Base-by-base conservation (phyloP, 2,113 vertebrate species). In the Callipepla californica region DNA sequence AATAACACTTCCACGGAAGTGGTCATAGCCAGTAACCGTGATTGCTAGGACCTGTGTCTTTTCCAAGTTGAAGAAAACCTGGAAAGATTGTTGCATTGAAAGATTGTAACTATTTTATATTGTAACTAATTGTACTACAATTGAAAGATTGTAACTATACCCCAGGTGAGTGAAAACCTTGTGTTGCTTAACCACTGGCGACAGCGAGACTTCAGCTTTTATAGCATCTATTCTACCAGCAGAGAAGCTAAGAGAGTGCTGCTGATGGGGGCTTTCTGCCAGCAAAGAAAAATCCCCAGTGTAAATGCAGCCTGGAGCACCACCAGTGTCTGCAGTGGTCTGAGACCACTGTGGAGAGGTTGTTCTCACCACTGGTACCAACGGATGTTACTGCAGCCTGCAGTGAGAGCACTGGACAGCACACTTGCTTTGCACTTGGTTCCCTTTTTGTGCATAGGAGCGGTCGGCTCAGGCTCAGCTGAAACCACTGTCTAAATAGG, bases 1-100 rank as follows among this genome's bases (percentile, higher is more conserved):
- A 80, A 77, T 77, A 42, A 7, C 57, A 96, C 93, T 78, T 84
- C 90, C 94, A 93, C 92, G 88, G 95, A 90, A 94, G 95, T 90
- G 76, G 73, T 58, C 57, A 16, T 40, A 68, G 70, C 34, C 83
- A 28, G 65, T 40, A 36, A 68, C 32, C 42, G 40, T 55, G 40
- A 30, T 6, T 26, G 59, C 65, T 36, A n/a, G 19, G 38, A n/a
- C 57, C 25, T 0, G 0, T 63, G 7, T 2, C 57, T 62, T 75
- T 66, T 13, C 40, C 40, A 55, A 65, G 50, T 47, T 50, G 80
- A 50, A 85, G 80, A 57, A 74, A 66, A 47, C 36, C n/a, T 59
- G 25, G 50, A 26, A 15, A 59, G 23, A 36, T 22, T 55, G 40
- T 7, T 7, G 44, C 32, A 36, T 36, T 36, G 36, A 36, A 36